Evolutionary conservation across 2,797 vertebrate species (phyloP).

Genomic region (Acrocephalus scirpaceus): DNA sequence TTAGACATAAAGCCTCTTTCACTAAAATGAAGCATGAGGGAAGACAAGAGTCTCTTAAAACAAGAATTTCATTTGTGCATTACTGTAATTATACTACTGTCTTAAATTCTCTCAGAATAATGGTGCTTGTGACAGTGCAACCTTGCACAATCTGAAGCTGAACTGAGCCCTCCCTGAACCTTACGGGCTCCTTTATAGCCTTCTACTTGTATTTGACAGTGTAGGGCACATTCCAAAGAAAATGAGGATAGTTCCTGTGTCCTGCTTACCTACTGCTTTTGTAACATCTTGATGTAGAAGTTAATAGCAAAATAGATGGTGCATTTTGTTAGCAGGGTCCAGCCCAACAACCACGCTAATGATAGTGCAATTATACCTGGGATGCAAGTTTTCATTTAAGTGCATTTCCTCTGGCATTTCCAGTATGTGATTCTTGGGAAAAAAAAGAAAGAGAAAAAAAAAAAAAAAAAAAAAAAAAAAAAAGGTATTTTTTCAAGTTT

Average conservation of each 20-base stretch:
- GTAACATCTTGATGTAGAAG: neutral
- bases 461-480: neutral
- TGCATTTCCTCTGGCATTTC: neutral
- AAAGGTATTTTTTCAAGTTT: neutral
- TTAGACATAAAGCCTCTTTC: neutral
- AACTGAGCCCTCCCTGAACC: neutral
- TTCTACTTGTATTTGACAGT: neutral
- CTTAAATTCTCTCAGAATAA: neutral
- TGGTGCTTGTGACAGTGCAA: neutral
- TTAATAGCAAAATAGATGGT: neutral
- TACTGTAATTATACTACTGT: neutral
- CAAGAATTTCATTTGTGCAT: neutral
- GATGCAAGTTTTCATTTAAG: neutral
- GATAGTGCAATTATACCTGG: fast-evolving
- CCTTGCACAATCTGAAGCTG: neutral
- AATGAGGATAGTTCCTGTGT: neutral
- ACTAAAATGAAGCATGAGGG: neutral
- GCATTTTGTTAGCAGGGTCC: neutral
- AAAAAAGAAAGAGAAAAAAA: too few relatives aligned
- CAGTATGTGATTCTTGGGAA: neutral
- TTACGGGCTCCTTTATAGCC: neutral
- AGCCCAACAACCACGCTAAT: neutral
- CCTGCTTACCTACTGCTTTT: neutral
- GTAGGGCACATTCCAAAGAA: neutral
- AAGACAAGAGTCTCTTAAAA: neutral